These are phyloP conservation scores for Echeneis naucrates DNA, from an alignment of 2,797 vertebrate genomes.

Conservation along the genomic window DNA sequence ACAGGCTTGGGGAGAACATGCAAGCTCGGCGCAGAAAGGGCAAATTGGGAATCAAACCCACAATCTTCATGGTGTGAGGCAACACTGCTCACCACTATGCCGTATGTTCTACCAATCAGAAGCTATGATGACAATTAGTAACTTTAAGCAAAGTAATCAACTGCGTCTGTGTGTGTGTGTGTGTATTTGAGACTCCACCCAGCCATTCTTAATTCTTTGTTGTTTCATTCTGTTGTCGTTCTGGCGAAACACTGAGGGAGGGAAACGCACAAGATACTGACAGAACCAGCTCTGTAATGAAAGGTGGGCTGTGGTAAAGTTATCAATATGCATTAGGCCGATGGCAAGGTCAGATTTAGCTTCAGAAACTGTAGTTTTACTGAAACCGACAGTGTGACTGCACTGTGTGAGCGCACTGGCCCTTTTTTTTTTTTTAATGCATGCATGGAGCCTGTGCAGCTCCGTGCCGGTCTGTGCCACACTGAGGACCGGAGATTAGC, in stretches of 20 bases:
- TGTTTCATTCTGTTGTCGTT: slow-evolving; percentile 56
- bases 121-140: slow-evolving; percentile 33
- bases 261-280: slow-evolving; percentile 45
- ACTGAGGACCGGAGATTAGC: slow-evolving; percentile 63
- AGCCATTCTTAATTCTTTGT: slow-evolving; percentile 46
- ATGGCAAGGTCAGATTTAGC: slow-evolving; percentile 43
- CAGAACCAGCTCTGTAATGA: slow-evolving; percentile 37
- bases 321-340: slow-evolving; percentile 29
- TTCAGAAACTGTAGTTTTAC: slow-evolving; percentile 19
- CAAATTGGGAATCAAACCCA: too few relatives aligned
- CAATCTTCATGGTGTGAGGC: too few relatives aligned
- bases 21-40: too few relatives aligned
- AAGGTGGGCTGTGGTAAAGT: slow-evolving; percentile 46
- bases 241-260: slow-evolving; percentile 38
- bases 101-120: slow-evolving; percentile 28
- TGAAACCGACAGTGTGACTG: neutral
- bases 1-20: too few relatives aligned
- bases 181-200: slow-evolving; percentile 31
- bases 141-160: slow-evolving; percentile 43
- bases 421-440: slow-evolving; percentile 25
- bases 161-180: slow-evolving; percentile 26
- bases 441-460: slow-evolving; percentile 41
- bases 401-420: slow-evolving; percentile 22
- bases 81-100: too few relatives aligned
- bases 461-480: slow-evolving; percentile 72